Evolutionary conservation across 1,140 invertebrate species (phyloP).

Genomic region (Halictus rubicundus): DNA sequence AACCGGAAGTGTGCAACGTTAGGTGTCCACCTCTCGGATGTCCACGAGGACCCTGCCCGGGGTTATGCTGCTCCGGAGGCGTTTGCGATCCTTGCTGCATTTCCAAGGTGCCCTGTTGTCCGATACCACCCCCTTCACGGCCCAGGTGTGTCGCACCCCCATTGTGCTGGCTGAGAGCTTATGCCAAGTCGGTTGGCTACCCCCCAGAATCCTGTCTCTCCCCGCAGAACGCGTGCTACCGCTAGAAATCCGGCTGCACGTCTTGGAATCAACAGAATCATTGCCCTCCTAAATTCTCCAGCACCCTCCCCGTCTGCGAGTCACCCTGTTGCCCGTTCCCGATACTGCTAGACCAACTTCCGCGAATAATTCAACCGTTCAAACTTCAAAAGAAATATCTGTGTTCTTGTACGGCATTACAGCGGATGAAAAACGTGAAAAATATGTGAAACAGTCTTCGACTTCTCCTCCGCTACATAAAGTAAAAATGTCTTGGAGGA

Average conservation of each 20-base stretch:
- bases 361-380: not conserved
- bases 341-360: not conserved
- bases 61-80: constrained; percentile 57
- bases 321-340: not conserved
- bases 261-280: not conserved
- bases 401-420: no score
- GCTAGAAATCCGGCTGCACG: not conserved
- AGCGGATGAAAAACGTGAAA: no score
- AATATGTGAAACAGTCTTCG: no score
- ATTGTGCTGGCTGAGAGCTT: constrained; percentile 7
- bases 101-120: constrained; percentile 57
- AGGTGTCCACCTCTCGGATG: constrained; percentile 71
- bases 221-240: not conserved
- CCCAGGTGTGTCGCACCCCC: constrained; percentile 14
- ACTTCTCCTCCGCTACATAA: no score
- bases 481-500: no score
- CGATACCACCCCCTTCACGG: not conserved
- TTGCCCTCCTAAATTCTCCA: not conserved
- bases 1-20: constrained; percentile 67
- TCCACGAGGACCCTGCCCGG: constrained; percentile 66
- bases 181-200: constrained; percentile 9
- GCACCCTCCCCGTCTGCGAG: not conserved
- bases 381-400: no score
- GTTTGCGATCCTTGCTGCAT: constrained; percentile 62
- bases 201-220: constrained; percentile 24